These are phyloP conservation scores for Sterna hirundo DNA, from an alignment of 2,113 vertebrate species.

Conservation along the genomic window DNA sequence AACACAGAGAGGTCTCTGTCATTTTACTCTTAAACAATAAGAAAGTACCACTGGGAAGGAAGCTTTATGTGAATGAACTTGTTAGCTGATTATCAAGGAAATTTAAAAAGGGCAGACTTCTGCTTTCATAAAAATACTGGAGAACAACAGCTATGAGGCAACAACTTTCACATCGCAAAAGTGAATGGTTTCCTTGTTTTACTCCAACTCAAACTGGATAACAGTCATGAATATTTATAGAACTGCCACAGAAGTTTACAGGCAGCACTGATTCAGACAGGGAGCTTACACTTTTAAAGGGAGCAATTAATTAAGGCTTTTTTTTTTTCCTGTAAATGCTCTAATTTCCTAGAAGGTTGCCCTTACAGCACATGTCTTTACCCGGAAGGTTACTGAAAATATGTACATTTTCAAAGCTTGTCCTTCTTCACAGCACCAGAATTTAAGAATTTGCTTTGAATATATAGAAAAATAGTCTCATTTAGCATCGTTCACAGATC, in stretches of 20 bases:
- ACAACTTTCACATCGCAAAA: neutral
- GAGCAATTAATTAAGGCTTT: neutral
- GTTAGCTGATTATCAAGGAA: neutral
- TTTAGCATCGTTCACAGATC: neutral
- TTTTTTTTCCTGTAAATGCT: neutral
- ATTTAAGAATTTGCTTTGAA: neutral
- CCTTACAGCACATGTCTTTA: neutral
- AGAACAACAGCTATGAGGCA: neutral
- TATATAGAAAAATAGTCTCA: neutral
- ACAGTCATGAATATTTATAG: neutral
- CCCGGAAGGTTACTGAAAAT: neutral
- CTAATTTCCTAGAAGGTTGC: neutral
- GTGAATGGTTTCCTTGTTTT: neutral
- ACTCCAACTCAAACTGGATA: neutral
- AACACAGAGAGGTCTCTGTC: neutral
- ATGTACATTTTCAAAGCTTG: neutral
- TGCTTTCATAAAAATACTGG: neutral
- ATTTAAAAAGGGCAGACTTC: neutral
- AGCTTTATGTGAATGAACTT: neutral
- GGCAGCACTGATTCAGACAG: neutral
- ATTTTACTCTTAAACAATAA: accelerated
- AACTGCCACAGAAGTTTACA: neutral
- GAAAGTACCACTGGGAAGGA: neutral
- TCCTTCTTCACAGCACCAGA: neutral
- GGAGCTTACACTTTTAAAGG: neutral